phyloP scores from a whole-genome alignment of 2,797 vertebrate genomes.

The Pampus argenteus region DNA sequence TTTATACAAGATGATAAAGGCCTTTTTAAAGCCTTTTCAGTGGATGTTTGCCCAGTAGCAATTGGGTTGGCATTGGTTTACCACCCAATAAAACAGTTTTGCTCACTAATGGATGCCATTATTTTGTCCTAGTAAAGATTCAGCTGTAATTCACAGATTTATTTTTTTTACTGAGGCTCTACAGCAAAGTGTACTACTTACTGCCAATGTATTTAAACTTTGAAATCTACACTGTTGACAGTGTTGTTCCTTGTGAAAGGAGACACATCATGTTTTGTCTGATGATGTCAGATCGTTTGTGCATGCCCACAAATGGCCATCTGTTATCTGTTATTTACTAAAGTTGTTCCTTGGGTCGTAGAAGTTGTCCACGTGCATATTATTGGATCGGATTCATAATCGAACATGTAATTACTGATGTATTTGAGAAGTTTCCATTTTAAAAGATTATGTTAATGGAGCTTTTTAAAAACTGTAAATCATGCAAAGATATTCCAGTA shows the following conservation, averaged over 20 bases:
- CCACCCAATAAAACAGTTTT: background rate
- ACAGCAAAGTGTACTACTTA: background rate
- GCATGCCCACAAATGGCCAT: background rate
- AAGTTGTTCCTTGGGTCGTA: too few relatives aligned
- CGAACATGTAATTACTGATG: background rate
- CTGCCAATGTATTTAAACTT: background rate
- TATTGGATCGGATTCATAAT: background rate
- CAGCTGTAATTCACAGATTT: conserved; percentile 3
- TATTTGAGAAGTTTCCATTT: background rate
- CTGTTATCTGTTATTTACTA: background rate
- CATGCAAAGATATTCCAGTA: background rate
- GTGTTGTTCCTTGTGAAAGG: background rate
- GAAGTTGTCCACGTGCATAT: background rate
- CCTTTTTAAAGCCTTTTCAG: conserved; percentile 15
- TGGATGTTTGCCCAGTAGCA: background rate
- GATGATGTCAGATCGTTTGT: background rate
- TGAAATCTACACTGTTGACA: background rate
- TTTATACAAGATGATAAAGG: background rate
- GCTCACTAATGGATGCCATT: conserved; percentile 17
- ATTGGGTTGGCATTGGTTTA: conserved; percentile 8
- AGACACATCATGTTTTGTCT: too few relatives aligned
- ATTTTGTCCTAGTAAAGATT: conserved; percentile 18
- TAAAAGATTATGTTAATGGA: too few relatives aligned
- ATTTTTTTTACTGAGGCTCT: conserved; percentile 1
- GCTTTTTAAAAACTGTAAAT: too few relatives aligned